Evolutionary conservation across 1,140 invertebrate species (phyloP).

Genomic region (Harlomillsia oculata): DNA sequence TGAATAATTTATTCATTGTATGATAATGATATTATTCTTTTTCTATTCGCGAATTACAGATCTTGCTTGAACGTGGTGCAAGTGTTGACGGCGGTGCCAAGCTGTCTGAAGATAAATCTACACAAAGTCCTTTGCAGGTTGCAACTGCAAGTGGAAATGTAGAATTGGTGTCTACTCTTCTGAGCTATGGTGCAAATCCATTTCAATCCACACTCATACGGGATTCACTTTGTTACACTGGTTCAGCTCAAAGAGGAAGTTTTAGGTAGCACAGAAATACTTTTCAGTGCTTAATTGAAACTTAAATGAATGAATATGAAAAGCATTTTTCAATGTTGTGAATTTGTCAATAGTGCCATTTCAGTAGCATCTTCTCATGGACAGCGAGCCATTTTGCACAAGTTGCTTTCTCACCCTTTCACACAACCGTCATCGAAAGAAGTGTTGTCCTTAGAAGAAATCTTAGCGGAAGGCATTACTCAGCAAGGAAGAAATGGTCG

Average conservation of each 20-base stretch:
- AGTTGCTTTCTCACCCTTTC: slow-evolving; percentile 65
- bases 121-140: slow-evolving; percentile 73
- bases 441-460: slow-evolving; percentile 77
- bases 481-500: not conserved
- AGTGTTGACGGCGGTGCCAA: slow-evolving; percentile 73
- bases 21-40: not conserved
- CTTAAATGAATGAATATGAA: not conserved
- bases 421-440: slow-evolving; percentile 56
- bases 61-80: slow-evolving; percentile 64
- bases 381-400: slow-evolving; percentile 62
- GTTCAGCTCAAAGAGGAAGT: slow-evolving; percentile 68
- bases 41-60: slow-evolving; percentile 38
- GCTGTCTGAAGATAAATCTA: slow-evolving; percentile 68
- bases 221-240: slow-evolving; percentile 72
- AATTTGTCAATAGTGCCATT: slow-evolving; percentile 54
- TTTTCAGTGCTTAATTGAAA: not conserved
- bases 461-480: slow-evolving; percentile 66
- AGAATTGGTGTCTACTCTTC: slow-evolving; percentile 65
- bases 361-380: slow-evolving; percentile 79
- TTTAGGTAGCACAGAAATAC: slow-evolving; percentile 12
- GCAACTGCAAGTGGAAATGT: slow-evolving; percentile 69
- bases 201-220: slow-evolving; percentile 73
- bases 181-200: slow-evolving; percentile 73
- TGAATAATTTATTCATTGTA: not conserved
- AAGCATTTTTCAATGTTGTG: not conserved